Conservation (phyloP, 2,113 vertebrate genomes). For the Thryonomys swinderianus region DNA sequence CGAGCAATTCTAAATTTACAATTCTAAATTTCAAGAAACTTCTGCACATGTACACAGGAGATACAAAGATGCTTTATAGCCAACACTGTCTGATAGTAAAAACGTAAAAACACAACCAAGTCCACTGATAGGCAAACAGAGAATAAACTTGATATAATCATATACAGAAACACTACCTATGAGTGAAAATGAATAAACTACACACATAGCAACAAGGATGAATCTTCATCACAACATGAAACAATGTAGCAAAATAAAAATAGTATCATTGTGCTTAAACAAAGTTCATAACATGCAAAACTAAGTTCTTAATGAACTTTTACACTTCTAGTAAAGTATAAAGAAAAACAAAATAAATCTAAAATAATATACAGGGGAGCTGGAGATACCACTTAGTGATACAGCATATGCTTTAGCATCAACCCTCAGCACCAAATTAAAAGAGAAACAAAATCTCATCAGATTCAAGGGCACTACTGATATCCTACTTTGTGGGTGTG, state of each 20-base stretch:
- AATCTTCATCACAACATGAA: neutral
- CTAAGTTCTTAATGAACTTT: neutral
- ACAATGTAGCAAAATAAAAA: constrained; percentile 33
- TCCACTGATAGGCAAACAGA: neutral
- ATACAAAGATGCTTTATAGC: neutral
- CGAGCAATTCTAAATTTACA: constrained; percentile 14
- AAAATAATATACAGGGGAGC: neutral
- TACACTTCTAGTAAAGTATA: neutral
- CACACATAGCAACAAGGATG: neutral
- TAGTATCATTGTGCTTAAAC: neutral
- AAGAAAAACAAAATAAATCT: constrained; percentile 42
- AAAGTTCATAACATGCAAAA: constrained; percentile 39
- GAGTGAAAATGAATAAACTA: constrained; percentile 15
- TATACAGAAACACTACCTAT: neutral
- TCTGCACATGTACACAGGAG: neutral
- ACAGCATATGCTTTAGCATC: neutral
- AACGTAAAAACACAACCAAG: constrained; percentile 12
- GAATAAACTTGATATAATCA: neutral
- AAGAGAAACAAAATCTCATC: neutral
- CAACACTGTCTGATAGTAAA: neutral
- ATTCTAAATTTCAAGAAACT: constrained; percentile 24
- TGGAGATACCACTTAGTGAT: neutral
- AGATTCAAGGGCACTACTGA: neutral
- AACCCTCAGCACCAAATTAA: neutral
- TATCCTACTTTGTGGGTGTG: neutral